Evolutionary conservation across 2,888 invertebrate species (phyloP).

Genomic region (Pherbina coryleti): DNA sequence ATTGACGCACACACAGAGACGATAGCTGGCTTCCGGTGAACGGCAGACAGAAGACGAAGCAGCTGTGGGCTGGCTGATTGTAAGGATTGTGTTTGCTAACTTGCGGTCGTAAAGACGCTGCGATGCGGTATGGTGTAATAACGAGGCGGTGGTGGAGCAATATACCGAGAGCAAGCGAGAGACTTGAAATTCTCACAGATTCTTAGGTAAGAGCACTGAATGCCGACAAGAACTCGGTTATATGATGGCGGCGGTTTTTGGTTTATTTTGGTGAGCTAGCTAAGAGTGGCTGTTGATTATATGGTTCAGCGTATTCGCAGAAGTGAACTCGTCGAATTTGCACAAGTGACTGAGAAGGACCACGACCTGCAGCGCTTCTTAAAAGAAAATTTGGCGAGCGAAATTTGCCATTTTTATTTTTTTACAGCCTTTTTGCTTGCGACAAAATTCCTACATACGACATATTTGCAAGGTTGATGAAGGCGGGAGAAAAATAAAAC

Average conservation of each 20-base stretch:
- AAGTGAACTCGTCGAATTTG: constrained; percentile 43
- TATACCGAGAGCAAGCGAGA: background rate
- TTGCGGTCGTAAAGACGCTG: background rate
- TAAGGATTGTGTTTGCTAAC: constrained; percentile 5
- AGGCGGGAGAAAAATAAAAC: too few species aligned
- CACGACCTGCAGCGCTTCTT: constrained; percentile 39
- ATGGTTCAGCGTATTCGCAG: constrained; percentile 12
- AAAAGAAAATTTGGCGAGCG: constrained; percentile 33
- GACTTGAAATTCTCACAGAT: background rate
- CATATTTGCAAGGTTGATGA: background rate
- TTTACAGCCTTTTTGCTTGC: background rate
- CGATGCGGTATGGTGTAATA: background rate
- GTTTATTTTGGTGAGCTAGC: background rate
- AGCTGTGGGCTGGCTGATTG: constrained; percentile 3
- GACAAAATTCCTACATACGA: background rate
- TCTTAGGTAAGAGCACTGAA: too few species aligned
- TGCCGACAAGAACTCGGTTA: too few species aligned
- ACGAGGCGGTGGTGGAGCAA: background rate
- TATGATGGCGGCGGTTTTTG: background rate
- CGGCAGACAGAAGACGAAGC: background rate
- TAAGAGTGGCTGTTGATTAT: background rate
- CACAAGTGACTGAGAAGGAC: constrained; percentile 44
- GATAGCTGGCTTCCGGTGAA: constrained; percentile 15
- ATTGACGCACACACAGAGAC: constrained; percentile 1
- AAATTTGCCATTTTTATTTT: constrained; percentile 33